Evolutionary conservation across 2,888 invertebrate genomes (phyloP), one percentile per base, ranked within the genome.

Genomic region (Muscina levida): DNA sequence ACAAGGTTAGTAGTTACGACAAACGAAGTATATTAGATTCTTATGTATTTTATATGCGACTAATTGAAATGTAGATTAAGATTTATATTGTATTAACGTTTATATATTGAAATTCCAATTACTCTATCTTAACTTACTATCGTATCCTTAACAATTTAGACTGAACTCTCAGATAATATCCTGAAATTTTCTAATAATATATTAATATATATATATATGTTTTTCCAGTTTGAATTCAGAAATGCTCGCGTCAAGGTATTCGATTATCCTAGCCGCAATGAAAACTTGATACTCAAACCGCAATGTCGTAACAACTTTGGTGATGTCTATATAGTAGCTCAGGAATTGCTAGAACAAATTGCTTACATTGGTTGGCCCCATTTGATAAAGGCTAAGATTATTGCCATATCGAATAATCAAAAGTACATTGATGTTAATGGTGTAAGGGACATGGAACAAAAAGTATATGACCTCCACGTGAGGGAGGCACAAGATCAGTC

Each of bases 351-450:
- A 11, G 96, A 95, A 0, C 93, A 94, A 87, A 91, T 92, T 56
- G 93, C 98, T 1, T 96, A 94, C 91, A 96, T 97, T 2, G 94
- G 94, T 4, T 99, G 98, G 98, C 99, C 99, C 0, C 97, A 98
- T 91, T 92, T 99, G 71, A 92, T 93, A n/a, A 95, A 96, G 90
- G 97, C 96, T 15, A 93, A 93, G 93, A 94, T 90, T 91, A 92
- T 91, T 1, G 85, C 83, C 1, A 78, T 91, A 2, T 87, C 87
- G 0, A 85, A 87, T 44, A 74, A 82, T 0, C 82, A 85, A 0
- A 77, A 85, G 89, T 90, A 91, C 78, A 87, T 87, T 0, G 92
- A 92, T 2, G 44, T 72, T 0, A 80, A 84, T 6, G 87, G 88
- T 0, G 31, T 82, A 0, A 67, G 65, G 1, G 51, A 79, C 1